Evolutionary conservation across 2,113 vertebrate genomes (phyloP).

Genomic region (Trochalopteron elliotii): DNA sequence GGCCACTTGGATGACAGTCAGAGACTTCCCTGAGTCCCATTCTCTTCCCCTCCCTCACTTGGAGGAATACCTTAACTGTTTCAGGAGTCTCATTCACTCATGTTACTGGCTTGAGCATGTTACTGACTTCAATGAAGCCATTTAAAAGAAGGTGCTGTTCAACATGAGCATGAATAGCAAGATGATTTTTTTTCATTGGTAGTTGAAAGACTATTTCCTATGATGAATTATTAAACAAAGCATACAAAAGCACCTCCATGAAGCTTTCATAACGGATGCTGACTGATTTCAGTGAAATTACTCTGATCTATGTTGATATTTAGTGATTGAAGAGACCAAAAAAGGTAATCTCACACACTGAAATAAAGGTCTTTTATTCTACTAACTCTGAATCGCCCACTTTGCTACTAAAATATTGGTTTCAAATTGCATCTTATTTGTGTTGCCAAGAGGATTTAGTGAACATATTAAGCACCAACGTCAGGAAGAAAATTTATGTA

Average conservation of each 20-base stretch:
- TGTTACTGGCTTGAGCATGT: background rate
- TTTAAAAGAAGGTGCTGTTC: background rate
- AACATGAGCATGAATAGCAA: background rate
- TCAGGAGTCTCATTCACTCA: background rate
- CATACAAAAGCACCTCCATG: background rate
- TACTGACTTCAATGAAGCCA: background rate
- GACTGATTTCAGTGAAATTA: background rate
- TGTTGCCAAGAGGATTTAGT: background rate
- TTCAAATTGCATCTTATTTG: background rate
- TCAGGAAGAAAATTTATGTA: conserved; percentile 7
- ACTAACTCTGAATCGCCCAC: background rate
- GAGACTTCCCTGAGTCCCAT: background rate
- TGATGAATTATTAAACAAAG: conserved; percentile 54
- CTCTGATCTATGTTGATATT: background rate
- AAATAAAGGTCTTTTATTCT: background rate
- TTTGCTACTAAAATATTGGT: background rate
- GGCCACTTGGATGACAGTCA: background rate
- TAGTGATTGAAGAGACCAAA: background rate
- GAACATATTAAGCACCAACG: background rate
- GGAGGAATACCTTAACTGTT: conserved; percentile 26
- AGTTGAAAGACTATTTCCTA: conserved; percentile 7
- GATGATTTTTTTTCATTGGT: background rate
- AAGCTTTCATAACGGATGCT: background rate
- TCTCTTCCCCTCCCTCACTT: background rate
- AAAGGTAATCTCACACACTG: background rate